Conservation (phyloP, 1,140 invertebrate genomes). For the Linepithema humile region DNA sequence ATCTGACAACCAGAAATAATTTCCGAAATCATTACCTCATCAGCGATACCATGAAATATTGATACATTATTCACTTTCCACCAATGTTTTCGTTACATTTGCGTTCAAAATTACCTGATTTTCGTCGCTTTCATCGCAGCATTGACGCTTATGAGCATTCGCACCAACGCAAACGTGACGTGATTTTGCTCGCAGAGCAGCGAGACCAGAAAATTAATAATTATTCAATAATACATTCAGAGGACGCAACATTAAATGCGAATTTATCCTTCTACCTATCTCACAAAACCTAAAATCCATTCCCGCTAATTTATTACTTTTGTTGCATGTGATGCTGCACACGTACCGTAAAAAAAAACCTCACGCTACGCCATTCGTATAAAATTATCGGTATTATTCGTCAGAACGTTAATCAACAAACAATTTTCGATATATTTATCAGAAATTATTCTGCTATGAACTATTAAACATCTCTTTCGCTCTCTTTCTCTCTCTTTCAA, state of each 20-base stretch:
- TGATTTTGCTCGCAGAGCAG: slow-evolving; percentile 52
- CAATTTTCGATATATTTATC: neutral
- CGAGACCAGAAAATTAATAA: slow-evolving; percentile 63
- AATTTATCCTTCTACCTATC: slow-evolving; percentile 47
- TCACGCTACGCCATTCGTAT: neutral
- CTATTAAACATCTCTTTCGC: neutral
- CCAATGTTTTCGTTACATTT: slow-evolving; percentile 14
- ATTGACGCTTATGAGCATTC: slow-evolving; percentile 43
- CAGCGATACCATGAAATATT: slow-evolving; percentile 38
- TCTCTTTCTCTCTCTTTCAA: too few species aligned
- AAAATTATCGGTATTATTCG: neutral
- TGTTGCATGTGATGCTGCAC: neutral
- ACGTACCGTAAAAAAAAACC: neutral
- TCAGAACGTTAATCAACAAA: neutral
- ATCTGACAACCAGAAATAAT: slow-evolving; percentile 14
- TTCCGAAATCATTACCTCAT: slow-evolving; percentile 23
- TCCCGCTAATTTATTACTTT: slow-evolving; percentile 41
- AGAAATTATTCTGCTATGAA: neutral
- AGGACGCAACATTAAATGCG: slow-evolving; percentile 56
- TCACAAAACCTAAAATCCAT: slow-evolving; percentile 31
- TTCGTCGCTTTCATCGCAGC: slow-evolving; percentile 10
- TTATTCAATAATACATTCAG: slow-evolving; percentile 53
- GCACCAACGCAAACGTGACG: slow-evolving; percentile 47
- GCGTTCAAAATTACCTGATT: slow-evolving; percentile 62
- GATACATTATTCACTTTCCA: slow-evolving; percentile 38